Base-by-base conservation (phyloP, 2,888 invertebrate genomes). In the Tetragonula carbonaria region DNA sequence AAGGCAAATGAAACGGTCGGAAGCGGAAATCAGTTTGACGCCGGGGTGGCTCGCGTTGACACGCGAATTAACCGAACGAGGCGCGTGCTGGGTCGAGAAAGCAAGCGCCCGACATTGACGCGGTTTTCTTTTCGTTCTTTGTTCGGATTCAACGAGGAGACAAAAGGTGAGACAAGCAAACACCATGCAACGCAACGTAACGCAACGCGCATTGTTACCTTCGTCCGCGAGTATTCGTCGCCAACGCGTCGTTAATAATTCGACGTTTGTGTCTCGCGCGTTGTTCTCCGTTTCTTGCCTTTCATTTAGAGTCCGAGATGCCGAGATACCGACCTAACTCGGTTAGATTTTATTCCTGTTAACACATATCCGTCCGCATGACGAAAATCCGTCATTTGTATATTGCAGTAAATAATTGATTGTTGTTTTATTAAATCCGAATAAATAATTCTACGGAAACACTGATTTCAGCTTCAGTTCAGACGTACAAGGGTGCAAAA, bases 11-110 rank as follows among this genome's bases (percentile, higher is more conserved):
- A 85, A 78, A 87, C 33, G 83, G 84, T 78, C 84, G 87, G 86
- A 80, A 83, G 86, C 82, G 82, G 87, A 91, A 91, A 91, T 90
- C 91, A 91, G 91, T 91, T 90, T 78, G 75, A 74, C 85, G 87
- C 67, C 68, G 84, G 81, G 81, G 59, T 53, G 57, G 75, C 23
- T 76, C 38, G 82, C 79, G 82, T 51, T 33, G 76, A 57, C 80
- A 81, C 80, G 66, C 68, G 80, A 65, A 62, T 71, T 81, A 84
- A 57, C 50, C 33, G 4, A 50, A 28, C 62, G 33, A 23, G 8
- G 28, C 28, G 70, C n/a, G 45, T n/a, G 16, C n/a, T 13, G 1
- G 33, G 33, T 53, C 14, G 51, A 63, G 38, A 2, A 53, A 63
- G 28, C n/a, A 4, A 51, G 18, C 18, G 50, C 14, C 8, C 4